phyloP scores from a whole-genome alignment of 2,113 vertebrate species.

The Hiodon alosoides region DNA sequence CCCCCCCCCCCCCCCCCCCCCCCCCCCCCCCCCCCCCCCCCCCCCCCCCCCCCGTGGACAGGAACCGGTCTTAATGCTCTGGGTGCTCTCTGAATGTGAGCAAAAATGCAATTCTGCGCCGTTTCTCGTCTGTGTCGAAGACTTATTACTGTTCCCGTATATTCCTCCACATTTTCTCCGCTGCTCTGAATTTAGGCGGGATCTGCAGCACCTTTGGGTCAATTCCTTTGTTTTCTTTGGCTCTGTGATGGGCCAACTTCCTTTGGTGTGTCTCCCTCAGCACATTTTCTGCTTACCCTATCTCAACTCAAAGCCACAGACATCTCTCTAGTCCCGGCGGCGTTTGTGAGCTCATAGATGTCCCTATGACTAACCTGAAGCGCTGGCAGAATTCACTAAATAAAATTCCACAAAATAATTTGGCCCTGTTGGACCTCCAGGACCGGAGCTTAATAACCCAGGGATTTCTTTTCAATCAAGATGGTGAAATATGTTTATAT shows the following conservation, averaged over 20 bases:
- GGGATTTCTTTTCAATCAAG: too few relatives aligned
- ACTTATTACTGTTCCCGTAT: too few relatives aligned
- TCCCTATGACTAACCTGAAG: background rate
- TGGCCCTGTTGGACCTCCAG: background rate
- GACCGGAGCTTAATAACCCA: too few relatives aligned
- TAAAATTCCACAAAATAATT: background rate
- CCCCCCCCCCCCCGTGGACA: too few relatives aligned
- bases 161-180: background rate
- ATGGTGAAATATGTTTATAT: background rate
- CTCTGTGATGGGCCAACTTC: background rate
- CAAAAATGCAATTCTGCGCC: too few relatives aligned
- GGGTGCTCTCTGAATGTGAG: too few relatives aligned
- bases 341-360: background rate
- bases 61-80: too few relatives aligned
- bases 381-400: background rate
- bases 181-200: background rate
- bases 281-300: slow-evolving; percentile 20
- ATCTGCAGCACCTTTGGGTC: background rate
- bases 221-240: background rate
- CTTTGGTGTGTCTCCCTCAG: background rate
- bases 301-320: background rate
- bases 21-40: too few relatives aligned
- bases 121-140: too few relatives aligned
- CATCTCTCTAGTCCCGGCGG: background rate
- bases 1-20: too few relatives aligned